Conservation (phyloP, 1,140 invertebrate genomes). For the Anthonomus grandis region DNA sequence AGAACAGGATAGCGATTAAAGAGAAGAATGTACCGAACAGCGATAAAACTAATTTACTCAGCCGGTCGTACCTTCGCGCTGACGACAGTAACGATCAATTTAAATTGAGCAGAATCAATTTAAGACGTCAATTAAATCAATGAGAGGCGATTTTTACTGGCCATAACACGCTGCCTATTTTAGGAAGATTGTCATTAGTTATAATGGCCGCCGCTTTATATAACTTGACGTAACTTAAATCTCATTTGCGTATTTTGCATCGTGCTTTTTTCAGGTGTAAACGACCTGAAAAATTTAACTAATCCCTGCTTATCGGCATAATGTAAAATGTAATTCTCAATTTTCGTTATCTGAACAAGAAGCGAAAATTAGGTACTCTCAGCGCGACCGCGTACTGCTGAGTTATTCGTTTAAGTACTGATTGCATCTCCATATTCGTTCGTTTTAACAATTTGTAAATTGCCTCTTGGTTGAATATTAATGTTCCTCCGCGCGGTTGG, state of each 20-base stretch:
- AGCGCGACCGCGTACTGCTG: too few species aligned
- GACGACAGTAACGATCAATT: constrained; percentile 5
- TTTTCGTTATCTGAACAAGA: too few species aligned
- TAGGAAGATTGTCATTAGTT: constrained; percentile 7
- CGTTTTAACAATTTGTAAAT: constrained; percentile 12
- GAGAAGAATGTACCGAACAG: too few species aligned
- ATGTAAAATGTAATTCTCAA: too few species aligned
- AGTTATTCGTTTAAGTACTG: constrained; percentile 13
- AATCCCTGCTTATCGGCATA: too few species aligned
- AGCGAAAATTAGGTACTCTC: too few species aligned
- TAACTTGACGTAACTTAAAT: too few species aligned
- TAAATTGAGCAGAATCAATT: constrained; percentile 10
- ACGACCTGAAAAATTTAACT: too few species aligned
- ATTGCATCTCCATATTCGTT: constrained; percentile 12
- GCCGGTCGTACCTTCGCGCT: constrained; percentile 1
- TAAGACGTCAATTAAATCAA: constrained; percentile 8
- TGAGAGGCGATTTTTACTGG: constrained; percentile 10
- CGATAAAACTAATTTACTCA: constrained; percentile 1
- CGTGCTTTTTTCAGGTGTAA: too few species aligned
- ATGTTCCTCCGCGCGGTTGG: constrained; percentile 8
- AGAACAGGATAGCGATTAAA: too few species aligned
- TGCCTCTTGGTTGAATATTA: constrained; percentile 11
- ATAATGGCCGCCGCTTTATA: background rate
- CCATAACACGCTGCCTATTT: constrained; percentile 1
- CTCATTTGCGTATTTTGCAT: too few species aligned